Evolutionary conservation across 2,113 vertebrate genomes (phyloP), one percentile per base, ranked within the genome.

Genomic region (Irena cyanogastra): DNA sequence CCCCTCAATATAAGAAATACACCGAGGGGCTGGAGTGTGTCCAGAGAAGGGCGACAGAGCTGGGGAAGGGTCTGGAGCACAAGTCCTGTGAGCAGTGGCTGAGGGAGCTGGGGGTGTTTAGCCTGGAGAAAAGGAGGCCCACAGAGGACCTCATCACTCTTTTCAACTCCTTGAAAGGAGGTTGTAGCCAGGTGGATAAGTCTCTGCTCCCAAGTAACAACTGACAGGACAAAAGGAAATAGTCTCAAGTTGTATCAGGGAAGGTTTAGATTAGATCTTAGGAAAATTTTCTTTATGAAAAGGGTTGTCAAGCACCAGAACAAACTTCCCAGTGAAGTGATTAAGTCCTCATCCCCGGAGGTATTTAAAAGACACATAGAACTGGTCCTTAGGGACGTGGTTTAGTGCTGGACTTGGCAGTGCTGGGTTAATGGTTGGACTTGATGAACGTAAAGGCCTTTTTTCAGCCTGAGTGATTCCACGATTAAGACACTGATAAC

Each of bases 21-120:
- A 45, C 2, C 45, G 49, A 63, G 13, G 42, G 4, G 21, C 33
- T 74, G 18, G 24, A 57, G 30, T 0, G 0, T 0, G 16, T 16
- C 18, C 61, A 85, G 41, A 42, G 30, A 54, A 78, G 19, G 19
- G 45, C 57, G 49, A 49, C 0, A 0, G 18, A 50, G 27, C 27
- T 60, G 65, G 11, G 9, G 31, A 71, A 42, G 16, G 16, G 3
- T 16, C n/a, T 54, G 19, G 31, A 54, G 41, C 5, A 9, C 5
- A 30, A 44, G 23, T 27, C 31, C 26, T 10, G 15, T 54, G 19
- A 44, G 17, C 14, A 54, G 8, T 7, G 3, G 13, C 20, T 78
- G 27, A 49, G 30, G 59, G 11, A 61, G 15, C 35, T 27, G 16
- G 12, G 10, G 5, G 1, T n/a, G 13, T 45, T 64, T 11, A 70